Conservation (phyloP, 2,888 invertebrate species). For the Cantharis rufa region DNA sequence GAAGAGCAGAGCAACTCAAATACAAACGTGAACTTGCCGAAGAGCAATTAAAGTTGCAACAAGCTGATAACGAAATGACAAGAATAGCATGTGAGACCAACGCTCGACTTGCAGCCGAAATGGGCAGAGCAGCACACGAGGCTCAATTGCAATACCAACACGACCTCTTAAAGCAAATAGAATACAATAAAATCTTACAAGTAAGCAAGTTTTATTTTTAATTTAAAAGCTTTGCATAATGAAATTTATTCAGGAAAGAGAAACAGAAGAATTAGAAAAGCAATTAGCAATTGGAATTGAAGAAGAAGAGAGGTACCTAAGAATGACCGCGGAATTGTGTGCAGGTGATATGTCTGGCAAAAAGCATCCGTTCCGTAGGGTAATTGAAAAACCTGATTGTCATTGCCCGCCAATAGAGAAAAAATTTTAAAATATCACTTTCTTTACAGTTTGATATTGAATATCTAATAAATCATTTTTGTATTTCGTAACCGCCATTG, state of each 20-base stretch:
- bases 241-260: slow-evolving; percentile 41
- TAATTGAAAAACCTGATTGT: slow-evolving; percentile 47
- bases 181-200: slow-evolving; percentile 48
- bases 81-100: slow-evolving; percentile 47
- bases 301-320: slow-evolving; percentile 48
- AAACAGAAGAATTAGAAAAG: slow-evolving; percentile 46
- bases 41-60: slow-evolving; percentile 40
- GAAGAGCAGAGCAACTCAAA: slow-evolving; percentile 48
- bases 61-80: slow-evolving; percentile 50
- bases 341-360: slow-evolving; percentile 32
- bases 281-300: slow-evolving; percentile 44
- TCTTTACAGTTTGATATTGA: not conserved
- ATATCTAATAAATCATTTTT: not conserved
- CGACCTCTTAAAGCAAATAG: slow-evolving; percentile 52
- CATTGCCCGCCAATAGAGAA: slow-evolving; percentile 35
- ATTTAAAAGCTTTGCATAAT: not conserved
- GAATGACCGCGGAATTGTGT: slow-evolving; percentile 44
- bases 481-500: not conserved
- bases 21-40: slow-evolving; percentile 46
- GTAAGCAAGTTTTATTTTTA: slow-evolving; percentile 37
- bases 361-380: slow-evolving; percentile 50
- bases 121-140: slow-evolving; percentile 42
- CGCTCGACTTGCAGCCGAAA: slow-evolving; percentile 46
- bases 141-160: slow-evolving; percentile 46
- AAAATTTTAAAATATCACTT: not conserved